A percentile compares a stretch with the other conserved stretches of the same genome.
phyloP scores from a whole-genome alignment of 2,888 invertebrate species.

The Synergus umbraculus region DNA sequence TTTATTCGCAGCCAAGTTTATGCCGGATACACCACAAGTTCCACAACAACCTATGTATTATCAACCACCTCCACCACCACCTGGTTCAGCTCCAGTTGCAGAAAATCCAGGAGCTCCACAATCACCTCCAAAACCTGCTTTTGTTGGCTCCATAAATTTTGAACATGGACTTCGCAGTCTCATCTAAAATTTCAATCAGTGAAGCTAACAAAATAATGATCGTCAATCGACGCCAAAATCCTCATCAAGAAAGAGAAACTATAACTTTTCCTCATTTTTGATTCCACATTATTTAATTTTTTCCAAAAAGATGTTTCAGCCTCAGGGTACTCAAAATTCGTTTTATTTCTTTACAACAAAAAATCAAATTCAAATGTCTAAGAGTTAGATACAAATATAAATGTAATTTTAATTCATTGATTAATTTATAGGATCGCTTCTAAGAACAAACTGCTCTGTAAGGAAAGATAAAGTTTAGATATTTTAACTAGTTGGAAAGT shows the following conservation, averaged over 20 bases:
- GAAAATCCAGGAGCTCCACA: constrained; percentile 47
- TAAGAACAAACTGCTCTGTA: no score
- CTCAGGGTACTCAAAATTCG: neutral
- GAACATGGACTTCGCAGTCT: constrained; percentile 46
- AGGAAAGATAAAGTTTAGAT: no score
- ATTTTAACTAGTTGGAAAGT: no score
- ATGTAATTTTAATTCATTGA: neutral
- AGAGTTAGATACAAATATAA: neutral
- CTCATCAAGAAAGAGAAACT: constrained; percentile 12
- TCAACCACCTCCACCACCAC: constrained; percentile 58
- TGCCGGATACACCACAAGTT: constrained; percentile 70
- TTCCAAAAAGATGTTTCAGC: neutral
- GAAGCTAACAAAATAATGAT: constrained; percentile 17
- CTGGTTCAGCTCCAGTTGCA: constrained; percentile 54
- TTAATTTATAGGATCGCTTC: neutral
- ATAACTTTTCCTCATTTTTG: neutral
- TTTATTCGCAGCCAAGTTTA: constrained; percentile 73
- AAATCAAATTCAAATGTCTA: neutral
- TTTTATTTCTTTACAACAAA: neutral
- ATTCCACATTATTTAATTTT: neutral
- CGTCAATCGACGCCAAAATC: constrained; percentile 1
- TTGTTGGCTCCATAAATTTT: constrained; percentile 50
- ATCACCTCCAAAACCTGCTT: constrained; percentile 56
- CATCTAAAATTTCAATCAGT: constrained; percentile 47
- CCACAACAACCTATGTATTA: constrained; percentile 66